Evolutionary conservation across 2,888 invertebrate species (phyloP).

Genomic region (Andrena chrysosceles): DNA sequence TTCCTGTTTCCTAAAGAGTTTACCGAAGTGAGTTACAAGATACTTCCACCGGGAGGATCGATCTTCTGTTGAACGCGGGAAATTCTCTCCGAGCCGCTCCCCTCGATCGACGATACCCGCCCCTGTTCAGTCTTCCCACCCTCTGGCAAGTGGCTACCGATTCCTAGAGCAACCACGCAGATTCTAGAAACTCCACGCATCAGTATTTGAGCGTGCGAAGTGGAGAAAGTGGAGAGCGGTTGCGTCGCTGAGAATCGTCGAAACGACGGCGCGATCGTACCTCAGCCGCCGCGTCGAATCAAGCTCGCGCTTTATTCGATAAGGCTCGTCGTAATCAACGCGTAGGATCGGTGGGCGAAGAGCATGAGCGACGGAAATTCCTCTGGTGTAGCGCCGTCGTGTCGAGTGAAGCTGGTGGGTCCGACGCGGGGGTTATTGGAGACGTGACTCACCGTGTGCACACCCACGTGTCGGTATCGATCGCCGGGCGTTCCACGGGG

Average conservation of each 20-base stretch:
- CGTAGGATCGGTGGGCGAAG: neutral
- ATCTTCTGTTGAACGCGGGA: slow-evolving; percentile 76
- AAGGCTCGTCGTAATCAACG: neutral
- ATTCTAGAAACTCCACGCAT: neutral
- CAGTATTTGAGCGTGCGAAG: no score
- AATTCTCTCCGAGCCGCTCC: neutral
- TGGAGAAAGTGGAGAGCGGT: no score
- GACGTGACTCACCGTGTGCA: slow-evolving; percentile 5
- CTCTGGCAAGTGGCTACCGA: neutral
- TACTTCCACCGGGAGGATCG: slow-evolving; percentile 80
- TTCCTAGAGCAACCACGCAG: neutral
- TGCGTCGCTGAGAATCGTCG: no score
- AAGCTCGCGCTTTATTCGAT: neutral
- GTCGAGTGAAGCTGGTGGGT: neutral
- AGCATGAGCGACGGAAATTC: neutral
- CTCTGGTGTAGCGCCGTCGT: neutral
- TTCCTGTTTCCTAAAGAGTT: slow-evolving; percentile 84
- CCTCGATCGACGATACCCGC: neutral
- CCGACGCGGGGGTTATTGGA: neutral
- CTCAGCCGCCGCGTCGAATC: neutral
- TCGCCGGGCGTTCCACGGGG: slow-evolving; percentile 8
- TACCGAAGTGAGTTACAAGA: slow-evolving; percentile 82
- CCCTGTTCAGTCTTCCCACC: neutral
- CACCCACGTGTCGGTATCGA: neutral
- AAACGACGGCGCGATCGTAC: no score